A percentile compares a stretch with the other conserved stretches of the same genome.
Evolutionary conservation across 1,140 invertebrate genomes (phyloP).

Genomic region (Hylaeus volcanicus): DNA sequence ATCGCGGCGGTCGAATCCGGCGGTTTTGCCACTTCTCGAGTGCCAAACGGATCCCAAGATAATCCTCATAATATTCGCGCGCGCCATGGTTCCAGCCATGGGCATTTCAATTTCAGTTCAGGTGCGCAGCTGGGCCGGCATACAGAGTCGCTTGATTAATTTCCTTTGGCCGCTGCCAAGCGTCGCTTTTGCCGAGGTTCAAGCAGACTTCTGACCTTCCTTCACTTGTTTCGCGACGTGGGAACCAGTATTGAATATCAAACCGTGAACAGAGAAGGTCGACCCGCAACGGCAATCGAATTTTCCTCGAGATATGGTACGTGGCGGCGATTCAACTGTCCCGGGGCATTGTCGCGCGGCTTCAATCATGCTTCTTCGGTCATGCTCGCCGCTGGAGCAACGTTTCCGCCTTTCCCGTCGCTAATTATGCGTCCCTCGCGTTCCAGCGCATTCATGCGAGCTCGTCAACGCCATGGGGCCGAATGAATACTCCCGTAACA

Average conservation of each 20-base stretch:
- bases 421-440: slow-evolving; percentile 57
- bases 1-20: slow-evolving; percentile 7
- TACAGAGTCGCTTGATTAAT: slow-evolving; percentile 69
- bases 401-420: slow-evolving; percentile 50
- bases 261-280: neutral
- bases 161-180: slow-evolving; percentile 57
- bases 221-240: slow-evolving; percentile 20
- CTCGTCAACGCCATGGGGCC: slow-evolving; percentile 19
- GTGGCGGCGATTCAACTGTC: neutral
- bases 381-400: slow-evolving; percentile 19
- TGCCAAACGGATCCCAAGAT: slow-evolving; percentile 1
- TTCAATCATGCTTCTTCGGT: slow-evolving; percentile 32
- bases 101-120: slow-evolving; percentile 64
- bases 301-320: slow-evolving; percentile 19
- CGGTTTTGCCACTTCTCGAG: slow-evolving; percentile 53
- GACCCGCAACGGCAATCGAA: slow-evolving; percentile 27
- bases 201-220: slow-evolving; percentile 56
- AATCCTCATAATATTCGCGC: slow-evolving; percentile 61
- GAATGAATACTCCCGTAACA: neutral
- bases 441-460: slow-evolving; percentile 37
- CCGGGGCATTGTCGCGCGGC: neutral
- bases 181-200: slow-evolving; percentile 38
- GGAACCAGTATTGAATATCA: slow-evolving; percentile 2
- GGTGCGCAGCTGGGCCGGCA: slow-evolving; percentile 47
- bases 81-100: slow-evolving; percentile 25